These are phyloP conservation scores for Paracanthobrama guichenoti DNA, from an alignment of 2,113 vertebrate species.

Conservation along the genomic window DNA sequence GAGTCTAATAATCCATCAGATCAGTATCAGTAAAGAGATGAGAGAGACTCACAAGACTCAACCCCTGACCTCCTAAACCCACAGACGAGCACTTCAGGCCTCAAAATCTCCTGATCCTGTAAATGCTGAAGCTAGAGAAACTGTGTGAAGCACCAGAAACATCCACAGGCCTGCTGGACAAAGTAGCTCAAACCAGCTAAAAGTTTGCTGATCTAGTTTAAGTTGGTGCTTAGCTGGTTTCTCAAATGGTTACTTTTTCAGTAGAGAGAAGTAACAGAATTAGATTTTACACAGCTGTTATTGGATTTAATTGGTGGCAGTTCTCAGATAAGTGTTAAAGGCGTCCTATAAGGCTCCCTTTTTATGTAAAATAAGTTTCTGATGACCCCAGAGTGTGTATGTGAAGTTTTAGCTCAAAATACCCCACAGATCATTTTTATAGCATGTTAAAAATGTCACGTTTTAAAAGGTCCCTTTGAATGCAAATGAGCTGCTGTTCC, in stretches of 20 bases:
- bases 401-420: no score
- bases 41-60: conserved; percentile 58
- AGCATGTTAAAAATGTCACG: no score
- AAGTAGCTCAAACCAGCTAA: neutral
- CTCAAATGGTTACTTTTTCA: no score
- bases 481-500: no score
- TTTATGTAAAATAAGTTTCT: no score
- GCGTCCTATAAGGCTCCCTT: no score
- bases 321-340: neutral
- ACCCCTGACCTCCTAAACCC: conserved; percentile 54
- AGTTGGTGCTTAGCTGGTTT: neutral
- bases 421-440: no score
- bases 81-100: neutral
- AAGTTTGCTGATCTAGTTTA: no score
- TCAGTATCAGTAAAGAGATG: conserved; percentile 64
- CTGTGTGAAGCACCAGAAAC: neutral
- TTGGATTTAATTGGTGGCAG: neutral
- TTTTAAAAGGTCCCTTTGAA: no score
- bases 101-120: neutral
- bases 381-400: no score
- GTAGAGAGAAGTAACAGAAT: no score
- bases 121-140: neutral
- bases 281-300: neutral
- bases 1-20: conserved; percentile 57
- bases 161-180: neutral